These are phyloP conservation scores for Ptychobarbus kaznakovi DNA, from an alignment of 2,797 vertebrate species.

Conservation along the genomic window DNA sequence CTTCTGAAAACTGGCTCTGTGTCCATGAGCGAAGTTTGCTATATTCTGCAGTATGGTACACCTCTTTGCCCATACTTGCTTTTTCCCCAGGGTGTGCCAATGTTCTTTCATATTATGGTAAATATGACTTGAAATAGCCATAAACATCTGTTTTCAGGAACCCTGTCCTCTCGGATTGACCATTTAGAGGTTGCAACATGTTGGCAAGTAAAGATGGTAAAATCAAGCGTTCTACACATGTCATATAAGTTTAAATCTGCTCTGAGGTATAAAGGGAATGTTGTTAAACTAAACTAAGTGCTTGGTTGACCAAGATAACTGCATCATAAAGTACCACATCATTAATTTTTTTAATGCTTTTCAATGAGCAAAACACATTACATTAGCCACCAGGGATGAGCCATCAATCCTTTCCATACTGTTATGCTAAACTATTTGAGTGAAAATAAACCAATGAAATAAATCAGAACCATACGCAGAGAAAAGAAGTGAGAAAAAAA, in stretches of 20 bases:
- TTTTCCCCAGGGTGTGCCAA: neutral
- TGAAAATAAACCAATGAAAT: conserved; percentile 34
- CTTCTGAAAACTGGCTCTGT: neutral
- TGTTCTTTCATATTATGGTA: neutral
- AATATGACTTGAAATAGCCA: conserved; percentile 28
- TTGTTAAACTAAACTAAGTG: conserved; percentile 47
- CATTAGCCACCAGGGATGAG: conserved; percentile 34
- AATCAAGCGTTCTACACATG: conserved; percentile 29
- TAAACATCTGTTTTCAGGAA: conserved; percentile 25
- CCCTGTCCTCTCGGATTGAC: conserved; percentile 13
- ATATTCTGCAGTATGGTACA: conserved; percentile 9
- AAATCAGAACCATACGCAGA: conserved; percentile 24
- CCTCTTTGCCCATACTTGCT: conserved; percentile 13
- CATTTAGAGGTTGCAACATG: conserved; percentile 35
- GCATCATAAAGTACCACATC: conserved; percentile 34
- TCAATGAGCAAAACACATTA: conserved; percentile 53
- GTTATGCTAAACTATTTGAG: conserved; percentile 38
- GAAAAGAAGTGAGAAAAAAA: conserved; percentile 13
- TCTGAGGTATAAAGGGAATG: conserved; percentile 38
- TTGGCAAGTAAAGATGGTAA: conserved; percentile 34
- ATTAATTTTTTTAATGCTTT: conserved; percentile 42
- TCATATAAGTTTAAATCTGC: conserved; percentile 30
- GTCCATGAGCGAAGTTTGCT: conserved; percentile 12
- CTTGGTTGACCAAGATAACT: conserved; percentile 47
- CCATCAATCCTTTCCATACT: conserved; percentile 39